A percentile compares a stretch with the other conserved stretches of the same genome.
Conservation (phyloP, 2,888 invertebrate genomes). For the Incurvaria masculella region DNA sequence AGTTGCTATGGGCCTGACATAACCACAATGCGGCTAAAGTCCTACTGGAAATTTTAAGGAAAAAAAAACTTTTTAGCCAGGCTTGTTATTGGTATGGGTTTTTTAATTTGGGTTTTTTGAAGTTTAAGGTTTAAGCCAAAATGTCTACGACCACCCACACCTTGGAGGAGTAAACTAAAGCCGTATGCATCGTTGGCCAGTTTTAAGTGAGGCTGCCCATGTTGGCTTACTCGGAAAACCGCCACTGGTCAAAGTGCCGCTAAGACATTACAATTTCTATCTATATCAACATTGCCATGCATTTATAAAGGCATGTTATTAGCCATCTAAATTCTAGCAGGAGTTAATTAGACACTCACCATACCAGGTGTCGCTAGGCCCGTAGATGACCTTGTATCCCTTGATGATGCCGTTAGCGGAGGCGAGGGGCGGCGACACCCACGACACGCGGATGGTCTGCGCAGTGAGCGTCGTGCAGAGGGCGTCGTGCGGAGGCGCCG, state of each 20-base stretch:
- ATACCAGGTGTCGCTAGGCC: slow-evolving; percentile 89
- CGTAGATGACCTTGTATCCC: slow-evolving; percentile 92
- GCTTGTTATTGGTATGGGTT: too few species aligned
- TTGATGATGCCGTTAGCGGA: slow-evolving; percentile 94
- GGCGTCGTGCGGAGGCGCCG: slow-evolving; percentile 88
- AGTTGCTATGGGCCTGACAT: too few species aligned
- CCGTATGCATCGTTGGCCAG: background rate
- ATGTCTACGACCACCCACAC: background rate
- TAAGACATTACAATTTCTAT: too few species aligned
- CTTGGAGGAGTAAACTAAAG: background rate
- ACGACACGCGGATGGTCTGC: slow-evolving; percentile 90
- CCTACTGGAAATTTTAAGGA: too few species aligned
- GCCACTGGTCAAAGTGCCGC: too few species aligned
- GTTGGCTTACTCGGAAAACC: too few species aligned
- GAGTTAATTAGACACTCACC: slow-evolving; percentile 58
- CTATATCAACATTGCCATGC: background rate
- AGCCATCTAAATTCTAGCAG: background rate
- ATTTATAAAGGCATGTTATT: slow-evolving; percentile 3
- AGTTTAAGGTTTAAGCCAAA: background rate
- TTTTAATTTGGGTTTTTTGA: background rate
- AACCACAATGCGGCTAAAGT: too few species aligned
- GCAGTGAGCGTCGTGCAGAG: slow-evolving; percentile 91
- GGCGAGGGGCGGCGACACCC: slow-evolving; percentile 90
- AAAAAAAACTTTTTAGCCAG: too few species aligned
- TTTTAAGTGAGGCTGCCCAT: background rate